Evolutionary conservation across 2,888 invertebrate species (phyloP), one percentile per base, ranked within the genome.

Genomic region (Ophonus ardosiacus): DNA sequence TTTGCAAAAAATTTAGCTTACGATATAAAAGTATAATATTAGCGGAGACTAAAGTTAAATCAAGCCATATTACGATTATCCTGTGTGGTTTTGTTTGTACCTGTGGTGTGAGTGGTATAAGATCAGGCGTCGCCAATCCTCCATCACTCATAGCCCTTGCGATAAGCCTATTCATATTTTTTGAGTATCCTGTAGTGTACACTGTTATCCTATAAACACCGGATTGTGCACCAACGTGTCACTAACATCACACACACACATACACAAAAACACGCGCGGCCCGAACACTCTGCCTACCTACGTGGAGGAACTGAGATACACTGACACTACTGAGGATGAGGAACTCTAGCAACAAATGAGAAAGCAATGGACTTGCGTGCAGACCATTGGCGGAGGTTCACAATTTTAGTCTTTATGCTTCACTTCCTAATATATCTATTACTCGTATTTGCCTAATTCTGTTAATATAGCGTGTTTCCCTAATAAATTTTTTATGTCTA

Each of bases 81-180:
- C 31, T 4, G 31, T 31, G 6, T 5, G 31, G 31, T 31, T 31
- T 5, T 31, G 10, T n/a, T 56, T 31, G 10, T 61, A 83, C 83
- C 76, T 83, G 83, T 7, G 83, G 31, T 3, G 74, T 24, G 8
- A 78, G 59, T 0, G 78, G 57, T n/a, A 83, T 83, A 8, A 83
- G 61, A 61, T 83, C 83, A 13, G 83, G 83, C 18, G 83, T 61
- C 76, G 61, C 40, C 6, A 31, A 59, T 15, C 74, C 74, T 15
- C 71, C 83, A 18, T 83, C 83, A 15, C 74, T 57, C 7, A 74
- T 31, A 6, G 83, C 74, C 18, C 76, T 24, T 7, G 83, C 83
- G 8, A 83, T 57, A 5, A 83, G 61, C 21, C 71, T 56, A 76
- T 83, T 83, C 83, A 83, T 83, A 8, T 31, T 31, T 31, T 31